Conservation (phyloP, 2,888 invertebrate genomes). For the Chelonus formosanus region DNA sequence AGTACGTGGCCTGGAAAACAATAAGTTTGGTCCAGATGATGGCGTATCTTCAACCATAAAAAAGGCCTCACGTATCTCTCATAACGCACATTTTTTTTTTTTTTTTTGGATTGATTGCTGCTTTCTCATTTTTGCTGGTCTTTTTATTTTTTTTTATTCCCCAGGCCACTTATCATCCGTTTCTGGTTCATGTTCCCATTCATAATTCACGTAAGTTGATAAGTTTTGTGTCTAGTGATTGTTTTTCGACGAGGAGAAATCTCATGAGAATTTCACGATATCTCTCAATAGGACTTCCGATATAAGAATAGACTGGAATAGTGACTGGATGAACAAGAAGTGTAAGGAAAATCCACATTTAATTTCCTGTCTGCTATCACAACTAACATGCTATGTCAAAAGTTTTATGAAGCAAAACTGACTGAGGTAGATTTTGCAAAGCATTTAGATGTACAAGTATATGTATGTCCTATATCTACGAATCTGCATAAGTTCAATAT, state of each 20-base stretch:
- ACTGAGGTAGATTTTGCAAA: not conserved
- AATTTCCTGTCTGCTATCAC: slow-evolving; percentile 27
- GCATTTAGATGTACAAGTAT: slow-evolving; percentile 6
- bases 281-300: not conserved
- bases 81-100: slow-evolving; percentile 4
- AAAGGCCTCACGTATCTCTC: slow-evolving; percentile 6
- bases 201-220: slow-evolving; percentile 27
- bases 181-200: slow-evolving; percentile 18
- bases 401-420: slow-evolving; percentile 24
- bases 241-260: slow-evolving; percentile 14
- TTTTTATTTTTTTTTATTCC: not conserved
- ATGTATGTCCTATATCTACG: not conserved
- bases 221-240: slow-evolving; percentile 14
- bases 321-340: not conserved
- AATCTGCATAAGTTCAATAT: not conserved
- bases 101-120: slow-evolving; percentile 21
- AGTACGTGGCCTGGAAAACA: slow-evolving; percentile 43
- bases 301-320: not conserved
- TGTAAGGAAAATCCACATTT: slow-evolving; percentile 21
- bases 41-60: slow-evolving; percentile 26
- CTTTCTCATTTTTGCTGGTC: slow-evolving; percentile 1
- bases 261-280: slow-evolving; percentile 7
- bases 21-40: slow-evolving; percentile 32
- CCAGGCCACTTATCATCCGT: slow-evolving; percentile 16
- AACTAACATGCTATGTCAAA: slow-evolving; percentile 17